These are phyloP conservation scores for Pandion haliaetus DNA, from an alignment of 2,113 vertebrate genomes.

Conservation along the genomic window DNA sequence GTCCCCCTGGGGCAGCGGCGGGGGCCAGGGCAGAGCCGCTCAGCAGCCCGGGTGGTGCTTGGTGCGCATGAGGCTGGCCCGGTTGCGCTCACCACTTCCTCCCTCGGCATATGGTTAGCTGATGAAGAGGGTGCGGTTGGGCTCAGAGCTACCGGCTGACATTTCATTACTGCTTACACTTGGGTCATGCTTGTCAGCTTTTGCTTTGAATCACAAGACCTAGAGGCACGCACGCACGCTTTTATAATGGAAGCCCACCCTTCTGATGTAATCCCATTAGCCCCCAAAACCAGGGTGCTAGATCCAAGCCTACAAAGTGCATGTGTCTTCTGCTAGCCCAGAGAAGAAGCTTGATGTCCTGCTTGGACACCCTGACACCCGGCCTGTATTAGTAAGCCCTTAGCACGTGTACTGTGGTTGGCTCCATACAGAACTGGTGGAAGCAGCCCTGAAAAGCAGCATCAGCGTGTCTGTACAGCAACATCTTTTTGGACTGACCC, in stretches of 20 bases:
- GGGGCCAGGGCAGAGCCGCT: neutral
- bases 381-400: neutral
- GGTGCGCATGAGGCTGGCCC: accelerated
- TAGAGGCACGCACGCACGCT: accelerated
- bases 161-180: neutral
- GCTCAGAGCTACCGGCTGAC: neutral
- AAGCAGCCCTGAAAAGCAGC: neutral
- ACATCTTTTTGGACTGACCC: neutral
- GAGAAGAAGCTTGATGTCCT: neutral
- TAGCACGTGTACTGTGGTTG: accelerated
- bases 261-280: neutral
- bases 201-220: neutral
- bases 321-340: neutral
- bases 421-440: neutral
- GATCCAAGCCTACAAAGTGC: neutral
- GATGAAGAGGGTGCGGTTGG: neutral
- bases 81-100: neutral
- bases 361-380: neutral
- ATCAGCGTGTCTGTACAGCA: neutral
- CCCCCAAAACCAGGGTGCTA: neutral
- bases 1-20: accelerated
- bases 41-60: accelerated
- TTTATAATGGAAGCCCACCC: neutral
- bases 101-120: neutral
- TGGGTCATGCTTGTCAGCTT: neutral